Percentiles rank a stretch among this genome's conserved stretches.
Conservation (phyloP, 2,888 invertebrate species). For the Acronicta alni region DNA sequence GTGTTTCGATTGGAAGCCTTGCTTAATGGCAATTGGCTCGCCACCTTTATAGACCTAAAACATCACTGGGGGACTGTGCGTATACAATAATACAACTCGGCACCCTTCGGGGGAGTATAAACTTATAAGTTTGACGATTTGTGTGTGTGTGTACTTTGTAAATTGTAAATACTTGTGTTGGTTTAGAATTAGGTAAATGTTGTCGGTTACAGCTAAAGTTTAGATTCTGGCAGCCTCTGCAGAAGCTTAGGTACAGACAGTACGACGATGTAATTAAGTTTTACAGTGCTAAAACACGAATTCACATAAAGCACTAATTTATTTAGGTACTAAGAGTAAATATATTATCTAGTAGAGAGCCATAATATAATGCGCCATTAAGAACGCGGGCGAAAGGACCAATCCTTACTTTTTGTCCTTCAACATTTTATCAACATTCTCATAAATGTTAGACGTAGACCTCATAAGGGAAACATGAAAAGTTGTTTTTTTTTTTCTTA, state of each 20-base stretch:
- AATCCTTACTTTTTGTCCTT: not conserved
- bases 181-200: not conserved
- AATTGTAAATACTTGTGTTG: not conserved
- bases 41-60: no score
- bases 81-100: no score
- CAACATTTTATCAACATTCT: not conserved
- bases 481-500: not conserved
- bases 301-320: no score
- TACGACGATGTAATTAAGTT: not conserved
- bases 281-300: not conserved
- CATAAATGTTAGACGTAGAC: not conserved
- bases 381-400: not conserved
- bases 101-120: no score
- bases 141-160: no score
- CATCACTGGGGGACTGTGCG: no score
- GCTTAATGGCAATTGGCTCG: no score
- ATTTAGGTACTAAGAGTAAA: no score
- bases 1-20: no score
- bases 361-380: not conserved
- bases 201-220: not conserved
- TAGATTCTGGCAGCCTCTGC: not conserved
- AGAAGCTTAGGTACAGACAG: not conserved
- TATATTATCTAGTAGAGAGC: no score
- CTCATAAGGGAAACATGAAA: conserved; percentile 11
- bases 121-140: no score